phyloP scores from a whole-genome alignment of 2,888 invertebrate species.

The Blomia tropicalis region DNA sequence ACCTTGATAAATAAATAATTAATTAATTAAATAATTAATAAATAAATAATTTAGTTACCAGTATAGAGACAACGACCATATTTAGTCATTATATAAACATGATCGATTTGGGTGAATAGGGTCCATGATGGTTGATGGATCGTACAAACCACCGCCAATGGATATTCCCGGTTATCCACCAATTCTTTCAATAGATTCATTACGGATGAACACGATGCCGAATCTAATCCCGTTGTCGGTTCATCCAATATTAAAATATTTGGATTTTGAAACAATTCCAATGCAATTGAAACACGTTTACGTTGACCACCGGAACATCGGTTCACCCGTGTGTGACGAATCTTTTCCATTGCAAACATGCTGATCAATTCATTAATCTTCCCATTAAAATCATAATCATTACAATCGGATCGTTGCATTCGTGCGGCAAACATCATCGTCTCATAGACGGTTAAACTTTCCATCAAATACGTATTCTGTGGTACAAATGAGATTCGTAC shows the following conservation, averaged over 20 bases:
- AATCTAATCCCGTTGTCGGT: conserved; percentile 23
- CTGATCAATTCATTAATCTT: conserved; percentile 12
- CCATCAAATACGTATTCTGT: conserved; percentile 20
- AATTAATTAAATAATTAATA: neutral
- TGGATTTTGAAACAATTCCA: conserved; percentile 13
- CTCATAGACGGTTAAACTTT: conserved; percentile 15
- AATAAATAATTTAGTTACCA: neutral
- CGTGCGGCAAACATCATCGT: conserved; percentile 13
- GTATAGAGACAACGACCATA: conserved; percentile 8
- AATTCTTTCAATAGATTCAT: conserved; percentile 11
- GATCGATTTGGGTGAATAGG: neutral
- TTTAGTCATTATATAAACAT: conserved; percentile 9
- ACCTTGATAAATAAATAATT: neutral
- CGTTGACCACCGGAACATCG: conserved; percentile 20
- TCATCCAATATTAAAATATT: conserved; percentile 21
- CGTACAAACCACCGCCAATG: conserved; percentile 15
- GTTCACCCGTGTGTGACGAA: conserved; percentile 2
- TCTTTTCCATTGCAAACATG: neutral
- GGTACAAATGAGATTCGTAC: conserved; percentile 16
- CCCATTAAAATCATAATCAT: neutral
- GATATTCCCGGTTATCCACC: neutral
- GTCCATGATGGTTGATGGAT: conserved; percentile 21
- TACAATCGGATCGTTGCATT: neutral
- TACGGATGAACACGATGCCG: conserved; percentile 10
- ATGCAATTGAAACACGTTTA: conserved; percentile 19